These are phyloP conservation scores for Phataginus tricuspis DNA, from an alignment of 2,797 vertebrate genomes.

Conservation along the genomic window DNA sequence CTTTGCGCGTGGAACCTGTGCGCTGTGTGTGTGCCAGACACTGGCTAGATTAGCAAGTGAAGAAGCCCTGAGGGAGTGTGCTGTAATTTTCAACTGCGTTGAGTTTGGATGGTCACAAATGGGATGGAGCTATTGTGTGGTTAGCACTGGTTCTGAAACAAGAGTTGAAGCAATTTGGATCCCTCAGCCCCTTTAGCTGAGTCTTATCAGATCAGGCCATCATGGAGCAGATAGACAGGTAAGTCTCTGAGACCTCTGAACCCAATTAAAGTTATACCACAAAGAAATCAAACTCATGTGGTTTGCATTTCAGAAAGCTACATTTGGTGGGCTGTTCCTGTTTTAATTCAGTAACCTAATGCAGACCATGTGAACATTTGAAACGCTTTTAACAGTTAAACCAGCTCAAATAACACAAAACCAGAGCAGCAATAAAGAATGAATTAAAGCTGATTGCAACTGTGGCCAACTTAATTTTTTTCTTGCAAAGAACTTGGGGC, in stretches of 20 bases:
- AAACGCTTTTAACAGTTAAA: constrained; percentile 91
- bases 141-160: constrained; percentile 75
- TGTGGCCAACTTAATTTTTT: constrained; percentile 84
- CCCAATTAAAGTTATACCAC: constrained; percentile 90
- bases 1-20: background rate
- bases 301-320: constrained; percentile 91
- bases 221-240: constrained; percentile 88
- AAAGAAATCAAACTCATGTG: constrained; percentile 91
- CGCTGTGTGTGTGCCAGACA: background rate
- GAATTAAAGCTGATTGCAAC: constrained; percentile 90
- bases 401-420: constrained; percentile 91
- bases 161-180: constrained; percentile 75
- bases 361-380: constrained; percentile 91
- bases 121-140: background rate
- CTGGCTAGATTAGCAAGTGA: constrained; percentile 5
- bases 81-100: constrained; percentile 20
- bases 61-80: background rate
- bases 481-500: constrained; percentile 79
- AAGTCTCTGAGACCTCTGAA: constrained; percentile 88
- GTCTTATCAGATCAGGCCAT: constrained; percentile 87
- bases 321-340: constrained; percentile 89
- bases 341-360: constrained; percentile 91
- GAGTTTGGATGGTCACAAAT: constrained; percentile 49
- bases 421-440: constrained; percentile 91
- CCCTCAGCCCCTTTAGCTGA: constrained; percentile 85